Conservation (phyloP, 2,888 invertebrate genomes). For the Operophtera brumata region DNA sequence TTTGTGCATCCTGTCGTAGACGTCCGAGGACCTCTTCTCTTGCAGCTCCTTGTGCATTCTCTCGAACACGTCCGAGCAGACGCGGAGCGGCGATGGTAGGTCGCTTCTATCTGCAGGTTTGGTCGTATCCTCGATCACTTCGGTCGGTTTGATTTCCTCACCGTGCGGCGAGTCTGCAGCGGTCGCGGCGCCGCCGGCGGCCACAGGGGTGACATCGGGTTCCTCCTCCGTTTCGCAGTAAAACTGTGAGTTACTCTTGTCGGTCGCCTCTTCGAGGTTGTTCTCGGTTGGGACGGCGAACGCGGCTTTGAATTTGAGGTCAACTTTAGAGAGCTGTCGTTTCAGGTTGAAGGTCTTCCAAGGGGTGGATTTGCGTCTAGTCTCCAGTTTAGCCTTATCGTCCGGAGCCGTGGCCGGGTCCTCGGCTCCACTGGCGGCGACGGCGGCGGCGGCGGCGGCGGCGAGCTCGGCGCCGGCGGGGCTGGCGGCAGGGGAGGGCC, state of each 20-base stretch:
- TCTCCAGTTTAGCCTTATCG: slow-evolving; percentile 64
- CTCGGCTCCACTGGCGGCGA: slow-evolving; percentile 27
- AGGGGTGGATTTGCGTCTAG: slow-evolving; percentile 83
- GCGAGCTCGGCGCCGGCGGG: slow-evolving; percentile 36
- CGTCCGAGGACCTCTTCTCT: slow-evolving; percentile 57
- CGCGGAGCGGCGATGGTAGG: slow-evolving; percentile 56
- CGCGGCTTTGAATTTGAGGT: slow-evolving; percentile 86
- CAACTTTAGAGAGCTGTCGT: slow-evolving; percentile 89
- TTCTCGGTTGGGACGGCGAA: slow-evolving; percentile 75
- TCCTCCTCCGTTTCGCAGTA: slow-evolving; percentile 55
- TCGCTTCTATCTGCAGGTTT: not conserved
- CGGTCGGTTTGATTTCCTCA: slow-evolving; percentile 28
- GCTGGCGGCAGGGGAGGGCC: slow-evolving; percentile 37
- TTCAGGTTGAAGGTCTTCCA: slow-evolving; percentile 91
- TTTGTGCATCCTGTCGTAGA: slow-evolving; percentile 67
- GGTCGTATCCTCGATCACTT: slow-evolving; percentile 42
- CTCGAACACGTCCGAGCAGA: slow-evolving; percentile 66
- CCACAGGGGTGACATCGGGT: slow-evolving; percentile 35
- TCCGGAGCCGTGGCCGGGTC: slow-evolving; percentile 42
- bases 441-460: slow-evolving; percentile 31
- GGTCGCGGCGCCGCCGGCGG: slow-evolving; percentile 37
- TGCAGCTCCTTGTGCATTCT: slow-evolving; percentile 67
- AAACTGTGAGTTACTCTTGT: slow-evolving; percentile 63
- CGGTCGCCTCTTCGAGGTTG: slow-evolving; percentile 53
- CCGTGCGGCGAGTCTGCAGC: slow-evolving; percentile 38